These are phyloP conservation scores for Alaudala cheleensis DNA, from an alignment of 2,113 vertebrate species.

Conservation along the genomic window DNA sequence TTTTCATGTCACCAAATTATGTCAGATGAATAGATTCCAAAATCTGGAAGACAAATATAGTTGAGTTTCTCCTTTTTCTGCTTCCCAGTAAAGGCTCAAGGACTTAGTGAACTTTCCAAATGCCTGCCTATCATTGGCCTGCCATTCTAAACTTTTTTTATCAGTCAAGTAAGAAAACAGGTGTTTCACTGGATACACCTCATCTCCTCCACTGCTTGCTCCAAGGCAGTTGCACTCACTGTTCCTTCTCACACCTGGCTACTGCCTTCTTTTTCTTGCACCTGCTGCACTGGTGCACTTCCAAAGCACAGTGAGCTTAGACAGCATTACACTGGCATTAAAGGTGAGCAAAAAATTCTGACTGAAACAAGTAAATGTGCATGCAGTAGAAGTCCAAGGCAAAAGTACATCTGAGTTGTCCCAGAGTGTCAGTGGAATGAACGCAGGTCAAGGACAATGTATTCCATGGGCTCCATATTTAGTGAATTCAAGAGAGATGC, in stretches of 20 bases:
- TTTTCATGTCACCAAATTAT: neutral
- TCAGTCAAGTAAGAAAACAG: neutral
- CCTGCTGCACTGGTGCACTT: neutral
- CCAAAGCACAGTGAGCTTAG: neutral
- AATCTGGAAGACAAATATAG: neutral
- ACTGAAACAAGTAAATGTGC: neutral
- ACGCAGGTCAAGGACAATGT: neutral
- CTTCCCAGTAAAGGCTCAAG: neutral
- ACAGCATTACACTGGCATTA: neutral
- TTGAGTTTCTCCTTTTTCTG: neutral
- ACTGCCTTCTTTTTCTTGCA: neutral
- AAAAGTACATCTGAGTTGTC: neutral
- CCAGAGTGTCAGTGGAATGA: neutral
- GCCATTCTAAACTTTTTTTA: neutral
- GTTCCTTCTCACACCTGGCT: neutral
- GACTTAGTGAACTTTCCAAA: neutral
- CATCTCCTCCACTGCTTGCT: neutral
- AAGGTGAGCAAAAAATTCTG: neutral
- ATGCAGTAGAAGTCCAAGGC: neutral
- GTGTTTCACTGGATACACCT: neutral
- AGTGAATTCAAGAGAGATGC: neutral
- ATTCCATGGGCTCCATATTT: neutral
- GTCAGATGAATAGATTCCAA: neutral
- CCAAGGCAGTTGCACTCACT: neutral
- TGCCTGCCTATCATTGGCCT: neutral